phyloP scores from a whole-genome alignment of 64 coral and sea anemone species.

The Montipora sp. region DNA sequence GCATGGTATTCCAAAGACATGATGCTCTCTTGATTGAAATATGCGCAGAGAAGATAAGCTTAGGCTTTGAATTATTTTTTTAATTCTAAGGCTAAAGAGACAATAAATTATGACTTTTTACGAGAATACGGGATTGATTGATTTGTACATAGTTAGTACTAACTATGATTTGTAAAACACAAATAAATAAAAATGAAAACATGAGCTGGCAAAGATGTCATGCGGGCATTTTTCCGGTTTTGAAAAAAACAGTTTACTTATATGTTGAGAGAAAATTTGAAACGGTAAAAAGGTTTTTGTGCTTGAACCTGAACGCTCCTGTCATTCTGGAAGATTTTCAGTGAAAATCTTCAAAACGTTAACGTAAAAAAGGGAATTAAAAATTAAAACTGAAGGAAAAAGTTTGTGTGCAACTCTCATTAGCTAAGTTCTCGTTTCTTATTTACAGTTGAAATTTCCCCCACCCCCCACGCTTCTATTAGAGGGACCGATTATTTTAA shows the following conservation, averaged over 20 bases:
- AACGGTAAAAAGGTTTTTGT: not conserved
- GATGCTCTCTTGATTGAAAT: not conserved
- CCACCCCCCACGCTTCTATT: no score
- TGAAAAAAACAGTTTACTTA: not conserved
- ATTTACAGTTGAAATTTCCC: not conserved
- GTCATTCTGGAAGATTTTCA: no score
- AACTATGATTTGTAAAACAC: not conserved
- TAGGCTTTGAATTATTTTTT: not conserved
- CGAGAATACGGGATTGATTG: not conserved
- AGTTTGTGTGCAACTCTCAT: not conserved
- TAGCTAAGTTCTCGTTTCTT: not conserved
- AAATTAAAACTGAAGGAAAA: not conserved
- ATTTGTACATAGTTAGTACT: not conserved
- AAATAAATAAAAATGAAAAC: not conserved
- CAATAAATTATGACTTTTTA: slow-evolving; percentile 7
- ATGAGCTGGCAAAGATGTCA: not conserved
- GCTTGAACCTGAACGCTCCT: not conserved
- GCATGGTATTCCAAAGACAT: not conserved
- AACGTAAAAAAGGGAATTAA: not conserved
- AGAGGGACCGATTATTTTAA: no score
- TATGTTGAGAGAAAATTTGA: not conserved
- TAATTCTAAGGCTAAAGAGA: not conserved
- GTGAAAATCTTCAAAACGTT: not conserved
- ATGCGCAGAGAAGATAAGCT: not conserved
- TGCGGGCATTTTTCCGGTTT: not conserved